Base-by-base conservation (phyloP, 2,888 invertebrate genomes). In the Tetanocera ferruginea region DNA sequence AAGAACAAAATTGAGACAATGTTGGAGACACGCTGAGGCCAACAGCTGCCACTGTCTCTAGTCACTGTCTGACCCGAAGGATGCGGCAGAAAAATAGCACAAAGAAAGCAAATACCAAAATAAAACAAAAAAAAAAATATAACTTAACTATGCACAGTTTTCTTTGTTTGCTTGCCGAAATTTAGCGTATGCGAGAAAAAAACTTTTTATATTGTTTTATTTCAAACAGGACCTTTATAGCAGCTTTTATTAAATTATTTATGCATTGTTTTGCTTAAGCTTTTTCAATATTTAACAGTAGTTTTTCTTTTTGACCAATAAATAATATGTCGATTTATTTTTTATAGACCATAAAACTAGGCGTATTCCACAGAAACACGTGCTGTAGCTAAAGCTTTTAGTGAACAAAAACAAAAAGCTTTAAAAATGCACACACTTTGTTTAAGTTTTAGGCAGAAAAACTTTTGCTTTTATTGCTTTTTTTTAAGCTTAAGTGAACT, bases 11-110 rank as follows among this genome's bases (percentile, higher is more conserved):
- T 62, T 74, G 74, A 43, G 62, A 74, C 49, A 31, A 17, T 49
- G 62, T 49, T 51, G 25, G 60, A 43, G 17, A 60, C 31, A 66
- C 66, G 34, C 8, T 60, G 57, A 51, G 51, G 51, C 72, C 23
- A 72, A 55, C 57, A 72, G 72, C 72, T 57, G 72, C 34, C 72
- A 37, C 9, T 25, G 31, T n/a, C n/a, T n/a, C 57, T 64, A 64
- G 64, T 64, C 11, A 25, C 28, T 23, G 64, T 23, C 55, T 55
- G n/a, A 43, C 43, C 43, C 43, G 43, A 43, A 43, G 43, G 43
- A 43, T 43, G 43, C 28, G 34, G n/a, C 23, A 66, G 37, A 66
- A 34, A 8, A 70, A 28, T 5, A 49, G 51, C 11, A 70, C 23
- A 28, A 8, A n/a, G 25, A 17, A 14, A 19, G 67, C 49, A 49